Evolutionary conservation across 2,113 vertebrate genomes (phyloP).

Genomic region (Bungarus multicinctus): DNA sequence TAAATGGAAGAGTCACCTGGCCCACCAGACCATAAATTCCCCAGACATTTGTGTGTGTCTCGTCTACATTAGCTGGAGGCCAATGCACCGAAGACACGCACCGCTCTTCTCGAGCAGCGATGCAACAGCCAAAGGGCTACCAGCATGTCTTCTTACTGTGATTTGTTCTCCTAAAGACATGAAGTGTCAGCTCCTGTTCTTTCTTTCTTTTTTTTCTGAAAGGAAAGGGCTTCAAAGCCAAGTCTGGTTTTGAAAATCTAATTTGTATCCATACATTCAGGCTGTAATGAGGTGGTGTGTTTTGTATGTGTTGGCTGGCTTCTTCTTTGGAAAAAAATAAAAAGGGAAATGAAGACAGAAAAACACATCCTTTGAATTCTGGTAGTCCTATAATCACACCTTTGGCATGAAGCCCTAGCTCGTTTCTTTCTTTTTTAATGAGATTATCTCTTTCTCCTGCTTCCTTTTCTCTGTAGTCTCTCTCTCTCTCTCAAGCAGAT

Average conservation of each 20-base stretch:
- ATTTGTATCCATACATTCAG: conserved; percentile 43
- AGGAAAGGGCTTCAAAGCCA: conserved; percentile 48
- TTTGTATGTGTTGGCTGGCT: background rate
- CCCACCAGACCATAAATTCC: conserved; percentile 18
- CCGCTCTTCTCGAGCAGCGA: conserved; percentile 30
- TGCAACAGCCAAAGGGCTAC: conserved; percentile 33
- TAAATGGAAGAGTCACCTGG: conserved; percentile 19
- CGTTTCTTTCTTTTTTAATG: conserved; percentile 27
- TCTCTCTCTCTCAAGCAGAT: no score
- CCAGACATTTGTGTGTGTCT: conserved; percentile 4
- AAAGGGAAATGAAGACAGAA: background rate
- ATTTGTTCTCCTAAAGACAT: conserved; percentile 68
- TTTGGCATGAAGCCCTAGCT: conserved; percentile 49
- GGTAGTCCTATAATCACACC: conserved; percentile 37
- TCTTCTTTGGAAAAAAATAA: background rate
- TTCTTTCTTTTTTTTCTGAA: background rate
- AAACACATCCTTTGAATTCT: conserved; percentile 34
- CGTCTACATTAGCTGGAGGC: conserved; percentile 12
- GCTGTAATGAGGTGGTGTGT: conserved; percentile 15
- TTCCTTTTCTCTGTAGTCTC: background rate
- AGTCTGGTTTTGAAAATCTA: conserved; percentile 47
- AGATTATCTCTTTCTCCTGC: background rate
- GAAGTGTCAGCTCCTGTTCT: conserved; percentile 49
- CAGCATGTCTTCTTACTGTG: conserved; percentile 51
- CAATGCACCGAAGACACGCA: conserved; percentile 7